Base-by-base conservation (phyloP, 2,113 vertebrate genomes). In the Protobothrops mucrosquamatus region DNA sequence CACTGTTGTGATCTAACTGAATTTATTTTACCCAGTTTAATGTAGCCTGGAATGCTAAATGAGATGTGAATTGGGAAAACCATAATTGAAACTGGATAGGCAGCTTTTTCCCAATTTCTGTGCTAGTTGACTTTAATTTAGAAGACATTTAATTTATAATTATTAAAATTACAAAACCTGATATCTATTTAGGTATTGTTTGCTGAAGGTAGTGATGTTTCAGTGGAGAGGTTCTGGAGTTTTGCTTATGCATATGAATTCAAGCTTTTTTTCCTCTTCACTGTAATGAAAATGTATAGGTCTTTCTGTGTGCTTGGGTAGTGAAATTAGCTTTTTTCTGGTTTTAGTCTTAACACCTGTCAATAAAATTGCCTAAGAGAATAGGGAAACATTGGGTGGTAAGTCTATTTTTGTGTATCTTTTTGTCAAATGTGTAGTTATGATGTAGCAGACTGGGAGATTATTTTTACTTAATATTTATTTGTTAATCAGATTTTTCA, bases 1-100 rank as follows among this genome's bases (percentile, higher is more conserved):
- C 4, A 90, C 92, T 91, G 1, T 74, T 3, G 51, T 92, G 92
- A 92, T 85, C 92, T 92, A 87, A 91, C 87, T 61, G 55, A 96
- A 95, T 96, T 96, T 94, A 29, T 95, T 95, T 95, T 95, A 95
- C 93, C 94, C 93, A 88, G 94, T 97, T 96, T 96, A 95, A 95
- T 95, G 92, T 95, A 97, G 96, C 96, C 94, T 95, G 91, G 91
- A 96, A 94, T 97, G 95, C 95, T 93, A 52, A 95, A 95, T 93
- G 89, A 95, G 93, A 96, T 95, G 61, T 93, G 85, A 93, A 93
- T 94, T 92, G 93, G 96, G 95, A 96, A 95, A 81, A 26, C 3
- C 12, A 59, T 90, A 85, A 94, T 95, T 92, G 54, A 96, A 95
- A 88, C 94, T 95, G 87, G 85, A 91, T 91, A 91, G 48, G 95